A percentile compares a stretch with the other conserved stretches of the same genome.
Evolutionary conservation across 1,140 invertebrate genomes (phyloP).

Genomic region (Oncopodura yosiiana): DNA sequence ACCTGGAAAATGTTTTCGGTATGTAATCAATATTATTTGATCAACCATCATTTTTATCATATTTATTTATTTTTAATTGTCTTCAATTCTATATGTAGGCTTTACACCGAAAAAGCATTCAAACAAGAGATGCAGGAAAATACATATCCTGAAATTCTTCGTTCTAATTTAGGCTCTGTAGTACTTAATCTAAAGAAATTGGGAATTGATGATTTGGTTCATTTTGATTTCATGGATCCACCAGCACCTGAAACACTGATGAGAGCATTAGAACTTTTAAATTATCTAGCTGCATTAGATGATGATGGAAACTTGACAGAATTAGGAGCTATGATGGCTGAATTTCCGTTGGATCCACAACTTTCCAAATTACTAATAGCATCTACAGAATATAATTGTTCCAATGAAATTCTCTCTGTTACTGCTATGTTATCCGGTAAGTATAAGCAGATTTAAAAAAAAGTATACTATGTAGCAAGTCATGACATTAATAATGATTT

Average conservation of each 20-base stretch:
- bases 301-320: constrained; percentile 94
- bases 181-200: constrained; percentile 97
- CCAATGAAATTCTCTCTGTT: constrained; percentile 97
- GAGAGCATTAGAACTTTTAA: constrained; percentile 92
- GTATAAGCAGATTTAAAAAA: constrained; percentile 13
- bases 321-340: constrained; percentile 97
- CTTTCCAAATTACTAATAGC: constrained; percentile 98
- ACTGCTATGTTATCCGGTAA: constrained; percentile 98
- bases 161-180: constrained; percentile 93
- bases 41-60: too few species aligned
- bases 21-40: too few species aligned
- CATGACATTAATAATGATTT: constrained; percentile 2
- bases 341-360: constrained; percentile 98
- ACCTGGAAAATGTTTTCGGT: constrained; percentile 90
- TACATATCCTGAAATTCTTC: constrained; percentile 96
- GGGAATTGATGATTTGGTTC: constrained; percentile 97
- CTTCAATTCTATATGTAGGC: constrained; percentile 41
- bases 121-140: constrained; percentile 99
- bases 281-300: constrained; percentile 92
- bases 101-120: constrained; percentile 98
- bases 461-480: background rate
- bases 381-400: constrained; percentile 93
- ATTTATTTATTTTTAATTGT: background rate
- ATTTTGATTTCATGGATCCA: constrained; percentile 99
- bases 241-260: constrained; percentile 99